Conservation (phyloP, 1,140 invertebrate genomes). For the Neodiprion fabricii region DNA sequence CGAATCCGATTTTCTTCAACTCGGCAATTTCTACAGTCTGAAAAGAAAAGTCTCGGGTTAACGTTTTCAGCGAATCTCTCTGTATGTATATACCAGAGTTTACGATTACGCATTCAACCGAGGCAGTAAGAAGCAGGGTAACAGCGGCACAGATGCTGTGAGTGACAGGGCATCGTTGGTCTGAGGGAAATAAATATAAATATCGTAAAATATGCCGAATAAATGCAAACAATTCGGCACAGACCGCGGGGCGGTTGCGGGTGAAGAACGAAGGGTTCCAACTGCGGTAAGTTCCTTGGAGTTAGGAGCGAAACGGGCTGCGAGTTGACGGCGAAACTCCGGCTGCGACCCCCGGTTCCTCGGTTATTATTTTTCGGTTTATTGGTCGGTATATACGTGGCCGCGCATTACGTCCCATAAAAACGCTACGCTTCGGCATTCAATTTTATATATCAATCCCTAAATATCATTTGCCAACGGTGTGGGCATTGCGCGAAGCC, state of each 20-base stretch:
- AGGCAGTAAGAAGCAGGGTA: not conserved
- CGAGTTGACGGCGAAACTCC: slow-evolving; percentile 8
- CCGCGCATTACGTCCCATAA: slow-evolving; percentile 25
- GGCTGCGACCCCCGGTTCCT: slow-evolving; percentile 19
- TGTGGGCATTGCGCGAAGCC: too few relatives aligned
- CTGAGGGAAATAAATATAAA: slow-evolving; percentile 48
- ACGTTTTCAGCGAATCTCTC: too few relatives aligned
- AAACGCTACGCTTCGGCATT: slow-evolving; percentile 11
- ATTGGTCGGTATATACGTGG: slow-evolving; percentile 33
- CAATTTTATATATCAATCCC: not conserved
- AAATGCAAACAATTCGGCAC: slow-evolving; percentile 49
- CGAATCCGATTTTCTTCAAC: too few relatives aligned
- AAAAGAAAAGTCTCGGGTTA: too few relatives aligned
- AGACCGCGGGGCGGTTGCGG: not conserved
- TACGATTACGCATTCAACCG: slow-evolving; percentile 1
- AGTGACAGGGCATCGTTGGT: slow-evolving; percentile 34
- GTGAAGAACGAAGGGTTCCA: slow-evolving; percentile 17
- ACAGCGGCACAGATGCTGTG: slow-evolving; percentile 34
- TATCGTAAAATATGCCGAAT: slow-evolving; percentile 48
- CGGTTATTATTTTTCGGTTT: slow-evolving; percentile 37
- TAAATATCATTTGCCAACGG: slow-evolving; percentile 7
- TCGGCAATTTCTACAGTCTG: too few relatives aligned
- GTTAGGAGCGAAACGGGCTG: slow-evolving; percentile 10
- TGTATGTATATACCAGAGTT: not conserved
- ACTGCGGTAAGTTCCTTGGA: slow-evolving; percentile 21